Evolutionary conservation across 2,888 invertebrate genomes (phyloP), one percentile per base, ranked within the genome.

Genomic region (Magallana nippona): DNA sequence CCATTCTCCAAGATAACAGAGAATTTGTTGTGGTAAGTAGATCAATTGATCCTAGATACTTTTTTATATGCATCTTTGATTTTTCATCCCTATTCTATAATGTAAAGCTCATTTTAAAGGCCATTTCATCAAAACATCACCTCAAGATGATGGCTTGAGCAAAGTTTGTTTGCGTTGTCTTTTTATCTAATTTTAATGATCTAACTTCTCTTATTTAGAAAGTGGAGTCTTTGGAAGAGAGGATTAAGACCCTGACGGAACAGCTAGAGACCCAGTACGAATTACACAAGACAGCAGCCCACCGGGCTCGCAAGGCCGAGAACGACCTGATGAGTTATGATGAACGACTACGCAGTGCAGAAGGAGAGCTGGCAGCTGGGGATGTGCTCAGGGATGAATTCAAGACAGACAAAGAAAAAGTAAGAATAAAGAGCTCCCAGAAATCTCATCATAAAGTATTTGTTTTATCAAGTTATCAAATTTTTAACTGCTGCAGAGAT

Each of bases 361-460:
- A 98, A 91, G 95, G 96, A 0, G 98, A 98, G 92, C 95, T 98
- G 56, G 96, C 96, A 84, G 95, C 96, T 0, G 95, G 96, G 60
- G 97, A 97, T 92, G 94, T 96, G 8, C 95, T 96, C 13, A 95
- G 96, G 89, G 97, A 97, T 89, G 96, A 96, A 58, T 94, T 97
- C 60, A 95, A 96, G 85, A 95, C 96, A 89, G 97, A 97, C 92
- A 97, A 97, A 93, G 96, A 96, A 88, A 96, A 96, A 91, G 97
- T 97, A 93, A 95, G 95, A 55, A 55, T 2, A 11, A 44, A 19
- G 15, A 3, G 81, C 15, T 32, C 32, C 17, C 15, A 11, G 1
- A n/a, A 8, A 27, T 1, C 32, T 27, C 27, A 27, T 27, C 27
- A 27, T 27, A 44, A 44, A 44, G 44, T 44, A 3, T 44, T 44